Conservation (phyloP, 2,797 vertebrate species). For the Chelonia mydas region DNA sequence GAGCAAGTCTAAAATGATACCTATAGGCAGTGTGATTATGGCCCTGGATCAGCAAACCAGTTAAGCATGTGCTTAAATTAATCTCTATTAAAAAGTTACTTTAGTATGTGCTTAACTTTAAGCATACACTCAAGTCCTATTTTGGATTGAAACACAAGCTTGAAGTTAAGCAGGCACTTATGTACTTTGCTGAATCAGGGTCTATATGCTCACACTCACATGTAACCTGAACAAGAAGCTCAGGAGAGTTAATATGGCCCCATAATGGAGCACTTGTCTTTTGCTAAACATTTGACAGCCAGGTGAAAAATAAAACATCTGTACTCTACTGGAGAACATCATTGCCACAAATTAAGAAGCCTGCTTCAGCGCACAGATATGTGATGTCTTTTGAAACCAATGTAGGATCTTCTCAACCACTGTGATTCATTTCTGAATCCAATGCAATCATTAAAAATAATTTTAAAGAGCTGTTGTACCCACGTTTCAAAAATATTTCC, state of each 20-base stretch:
- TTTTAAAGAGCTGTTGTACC: slow-evolving; percentile 42
- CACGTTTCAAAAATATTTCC: not conserved
- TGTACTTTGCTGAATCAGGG: not conserved
- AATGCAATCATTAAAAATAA: not conserved
- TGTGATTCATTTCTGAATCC: not conserved
- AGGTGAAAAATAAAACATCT: rapidly evolving
- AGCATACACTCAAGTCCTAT: not conserved
- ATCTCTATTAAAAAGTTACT: not conserved
- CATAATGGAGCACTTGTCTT: not conserved
- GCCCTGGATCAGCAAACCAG: not conserved
- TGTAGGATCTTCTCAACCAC: not conserved
- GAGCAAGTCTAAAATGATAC: not conserved
- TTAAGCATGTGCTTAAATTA: not conserved
- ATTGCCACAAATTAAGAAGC: not conserved
- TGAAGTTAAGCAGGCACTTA: not conserved
- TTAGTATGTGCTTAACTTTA: not conserved
- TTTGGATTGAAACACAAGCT: not conserved
- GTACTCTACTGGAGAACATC: rapidly evolving
- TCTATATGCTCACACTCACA: not conserved
- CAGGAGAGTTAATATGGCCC: not conserved
- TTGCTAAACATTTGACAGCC: not conserved
- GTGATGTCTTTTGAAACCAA: rapidly evolving
- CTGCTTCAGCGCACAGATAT: not conserved
- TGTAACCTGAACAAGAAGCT: not conserved
- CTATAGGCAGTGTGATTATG: rapidly evolving